Evolutionary conservation across 2,797 vertebrate species (phyloP), one percentile per base, ranked within the genome.

Genomic region (Takifugu rubripes): DNA sequence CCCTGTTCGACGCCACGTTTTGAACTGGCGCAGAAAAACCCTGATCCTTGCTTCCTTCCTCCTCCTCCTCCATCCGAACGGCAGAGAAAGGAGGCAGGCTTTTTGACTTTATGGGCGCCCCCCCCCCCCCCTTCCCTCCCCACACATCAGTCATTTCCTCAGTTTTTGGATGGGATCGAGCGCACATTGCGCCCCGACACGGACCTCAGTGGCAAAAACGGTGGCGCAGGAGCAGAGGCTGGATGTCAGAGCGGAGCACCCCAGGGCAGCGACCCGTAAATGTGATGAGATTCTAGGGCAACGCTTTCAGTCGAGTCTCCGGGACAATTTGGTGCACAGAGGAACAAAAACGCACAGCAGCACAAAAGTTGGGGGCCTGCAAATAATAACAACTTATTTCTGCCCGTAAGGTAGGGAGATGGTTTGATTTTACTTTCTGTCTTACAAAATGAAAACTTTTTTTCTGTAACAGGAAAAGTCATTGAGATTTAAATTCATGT

Each of bases 71-170:
- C 68, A 72, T 77, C 76, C 72, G 67, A 67, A 73, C 53, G 63
- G 72, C 51, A 60, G 74, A 75, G 75, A 63, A 70, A 82, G 78
- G 74, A 83, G 84, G 82, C 72, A 72, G 84, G 84, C 69, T 79
- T 70, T 80, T 68, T 75, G 74, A 82, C 76, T 86, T 82, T 72
- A 69, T 77, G 82, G 81, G 81, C 72, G 75, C 73, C 79, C 81
- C 78, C 69, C 65, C 73, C 62, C 12, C 54, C 73, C 64, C 74
- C 7, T 4, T 24, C 10, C 24, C 46, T 8, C 46, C 46, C 74
- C 60, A 16, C 57, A 71, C 66, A 74, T 57, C 72, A 75, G 78
- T 86, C 86, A 75, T 78, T 86, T 81, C 70, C 77, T 79, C 49
- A n/a, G 55, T 61, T 70, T 21, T 80, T 71, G 78, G 69, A 64